Conservation (phyloP, 2,888 invertebrate genomes). For the Cyaniris semiargus region DNA sequence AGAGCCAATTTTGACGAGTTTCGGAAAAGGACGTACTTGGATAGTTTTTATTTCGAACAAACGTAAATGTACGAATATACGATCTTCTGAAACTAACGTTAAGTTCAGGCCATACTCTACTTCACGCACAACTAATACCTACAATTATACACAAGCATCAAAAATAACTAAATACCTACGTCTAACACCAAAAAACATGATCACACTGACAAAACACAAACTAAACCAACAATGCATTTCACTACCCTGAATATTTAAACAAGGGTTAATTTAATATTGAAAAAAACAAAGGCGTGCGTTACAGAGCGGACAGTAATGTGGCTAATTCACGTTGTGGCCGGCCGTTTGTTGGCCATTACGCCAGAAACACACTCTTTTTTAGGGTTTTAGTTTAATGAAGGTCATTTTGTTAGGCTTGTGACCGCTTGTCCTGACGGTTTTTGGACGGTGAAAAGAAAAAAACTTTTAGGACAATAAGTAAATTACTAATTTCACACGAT, state of each 20-base stretch:
- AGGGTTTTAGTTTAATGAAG: slow-evolving; percentile 16
- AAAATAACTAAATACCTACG: no score
- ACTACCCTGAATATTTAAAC: not conserved
- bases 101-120: no score
- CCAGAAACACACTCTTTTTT: not conserved
- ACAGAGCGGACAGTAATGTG: slow-evolving; percentile 2
- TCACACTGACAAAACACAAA: not conserved
- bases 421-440: not conserved
- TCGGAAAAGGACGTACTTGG: no score
- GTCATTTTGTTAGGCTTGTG: not conserved
- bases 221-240: not conserved
- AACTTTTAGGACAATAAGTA: not conserved
- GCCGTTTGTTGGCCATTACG: slow-evolving; percentile 1
- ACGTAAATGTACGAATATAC: no score
- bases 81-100: no score
- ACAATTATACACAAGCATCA: no score
- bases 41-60: no score
- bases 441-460: not conserved
- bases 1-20: no score
- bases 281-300: slow-evolving; percentile 15
- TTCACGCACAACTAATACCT: no score
- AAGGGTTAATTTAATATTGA: slow-evolving; percentile 15
- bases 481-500: no score
- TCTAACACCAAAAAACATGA: not conserved
- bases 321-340: slow-evolving; percentile 17